These are phyloP conservation scores for Hypena proboscidalis DNA, from an alignment of 2,888 invertebrate genomes.

Conservation along the genomic window DNA sequence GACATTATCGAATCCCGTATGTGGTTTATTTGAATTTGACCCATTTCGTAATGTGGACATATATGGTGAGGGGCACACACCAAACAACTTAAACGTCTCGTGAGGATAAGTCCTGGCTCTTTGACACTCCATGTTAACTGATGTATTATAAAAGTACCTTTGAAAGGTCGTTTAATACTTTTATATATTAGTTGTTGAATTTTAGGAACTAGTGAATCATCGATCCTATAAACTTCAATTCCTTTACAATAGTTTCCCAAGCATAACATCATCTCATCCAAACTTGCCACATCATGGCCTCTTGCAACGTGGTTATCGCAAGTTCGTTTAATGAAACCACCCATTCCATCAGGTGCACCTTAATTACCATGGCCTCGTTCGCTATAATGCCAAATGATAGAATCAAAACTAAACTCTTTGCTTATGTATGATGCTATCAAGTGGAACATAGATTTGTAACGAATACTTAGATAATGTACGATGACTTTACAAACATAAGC, in stretches of 20 bases:
- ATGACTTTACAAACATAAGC: slow-evolving; percentile 4
- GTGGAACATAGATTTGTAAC: slow-evolving; percentile 12
- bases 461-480: too few species aligned
- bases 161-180: slow-evolving; percentile 11
- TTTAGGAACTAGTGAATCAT: slow-evolving; percentile 12
- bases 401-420: slow-evolving; percentile 2
- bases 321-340: slow-evolving; percentile 10
- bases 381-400: slow-evolving; percentile 15
- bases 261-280: slow-evolving; percentile 13
- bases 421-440: slow-evolving; percentile 5
- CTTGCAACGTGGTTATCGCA: slow-evolving; percentile 11
- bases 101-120: slow-evolving; percentile 8
- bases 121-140: slow-evolving; percentile 14
- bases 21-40: slow-evolving; percentile 4
- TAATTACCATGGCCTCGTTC: slow-evolving; percentile 18
- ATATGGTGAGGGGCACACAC: slow-evolving; percentile 5
- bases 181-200: slow-evolving; percentile 9
- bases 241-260: slow-evolving; percentile 12
- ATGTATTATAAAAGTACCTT: slow-evolving; percentile 15
- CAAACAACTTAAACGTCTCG: slow-evolving; percentile 12
- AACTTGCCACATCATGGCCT: slow-evolving; percentile 10
- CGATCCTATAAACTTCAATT: slow-evolving; percentile 13
- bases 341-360: slow-evolving; percentile 19
- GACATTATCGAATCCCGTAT: slow-evolving; percentile 2
- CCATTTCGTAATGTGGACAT: slow-evolving; percentile 12